phyloP scores from a whole-genome alignment of 1,140 invertebrate species.

The Lepidostoma basale region DNA sequence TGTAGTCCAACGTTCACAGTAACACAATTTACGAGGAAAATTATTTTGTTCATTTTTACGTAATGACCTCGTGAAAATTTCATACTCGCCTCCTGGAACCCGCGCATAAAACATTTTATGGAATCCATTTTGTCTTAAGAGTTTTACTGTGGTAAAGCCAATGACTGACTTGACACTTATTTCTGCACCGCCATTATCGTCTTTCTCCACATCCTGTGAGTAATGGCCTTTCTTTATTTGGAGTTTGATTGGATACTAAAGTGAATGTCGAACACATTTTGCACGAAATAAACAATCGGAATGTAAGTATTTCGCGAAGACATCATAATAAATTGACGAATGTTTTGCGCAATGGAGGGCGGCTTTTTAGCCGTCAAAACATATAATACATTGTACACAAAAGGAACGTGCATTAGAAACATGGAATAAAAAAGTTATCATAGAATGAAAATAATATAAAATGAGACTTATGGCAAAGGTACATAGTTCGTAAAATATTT shows the following conservation, averaged over 20 bases:
- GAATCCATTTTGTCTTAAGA: conserved; percentile 8
- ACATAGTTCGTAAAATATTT: too few species aligned
- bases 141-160: background rate
- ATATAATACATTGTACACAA: too few species aligned
- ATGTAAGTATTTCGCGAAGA: too few species aligned
- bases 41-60: conserved; percentile 6
- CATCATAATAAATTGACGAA: too few species aligned
- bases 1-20: background rate
- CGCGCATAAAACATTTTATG: conserved; percentile 3
- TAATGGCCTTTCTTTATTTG: background rate
- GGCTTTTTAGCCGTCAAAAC: too few species aligned
- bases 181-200: background rate
- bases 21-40: conserved; percentile 2
- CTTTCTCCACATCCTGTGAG: background rate
- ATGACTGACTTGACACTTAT: background rate
- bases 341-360: too few species aligned
- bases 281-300: too few species aligned
- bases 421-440: too few species aligned
- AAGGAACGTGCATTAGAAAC: too few species aligned
- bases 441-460: too few species aligned
- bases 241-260: background rate
- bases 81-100: background rate
- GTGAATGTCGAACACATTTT: too few species aligned
- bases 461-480: too few species aligned
- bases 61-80: conserved; percentile 15